phyloP scores from a whole-genome alignment of 2,113 vertebrate species.

The Oreocharis arfaki region DNA sequence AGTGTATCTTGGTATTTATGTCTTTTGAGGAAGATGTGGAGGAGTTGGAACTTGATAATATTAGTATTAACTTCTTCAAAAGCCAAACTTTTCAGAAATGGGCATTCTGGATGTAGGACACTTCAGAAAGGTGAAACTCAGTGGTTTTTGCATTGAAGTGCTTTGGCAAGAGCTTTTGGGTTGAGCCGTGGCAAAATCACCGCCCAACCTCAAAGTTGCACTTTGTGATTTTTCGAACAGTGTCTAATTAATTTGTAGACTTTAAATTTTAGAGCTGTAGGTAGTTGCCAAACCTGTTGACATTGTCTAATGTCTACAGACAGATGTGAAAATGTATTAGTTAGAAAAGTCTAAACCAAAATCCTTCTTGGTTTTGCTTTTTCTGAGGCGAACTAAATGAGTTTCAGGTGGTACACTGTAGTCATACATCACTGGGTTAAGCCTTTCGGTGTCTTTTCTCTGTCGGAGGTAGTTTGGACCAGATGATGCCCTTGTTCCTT shows the following conservation, averaged over 20 bases:
- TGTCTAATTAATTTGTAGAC: background rate
- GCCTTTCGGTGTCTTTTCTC: background rate
- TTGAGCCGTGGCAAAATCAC: background rate
- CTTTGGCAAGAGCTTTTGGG: background rate
- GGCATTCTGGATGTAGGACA: background rate
- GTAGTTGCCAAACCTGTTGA: background rate
- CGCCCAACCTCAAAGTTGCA: background rate
- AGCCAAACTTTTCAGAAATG: background rate
- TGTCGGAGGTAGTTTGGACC: background rate
- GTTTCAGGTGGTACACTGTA: background rate
- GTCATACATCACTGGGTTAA: fast-evolving
- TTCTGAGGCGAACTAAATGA: background rate
- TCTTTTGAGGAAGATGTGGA: background rate
- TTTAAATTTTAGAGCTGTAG: background rate
- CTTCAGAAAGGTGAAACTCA: background rate
- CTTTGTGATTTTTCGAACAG: background rate
- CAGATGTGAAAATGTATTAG: background rate
- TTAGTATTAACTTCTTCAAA: background rate
- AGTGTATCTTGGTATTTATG: background rate
- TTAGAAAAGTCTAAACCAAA: background rate
- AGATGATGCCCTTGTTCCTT: background rate
- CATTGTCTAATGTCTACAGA: background rate
- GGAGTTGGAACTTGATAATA: background rate
- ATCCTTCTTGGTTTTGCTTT: background rate
- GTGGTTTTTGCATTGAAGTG: background rate